Evolutionary conservation across 1,140 invertebrate species (phyloP).

Genomic region (Harpegnathos saltator): DNA sequence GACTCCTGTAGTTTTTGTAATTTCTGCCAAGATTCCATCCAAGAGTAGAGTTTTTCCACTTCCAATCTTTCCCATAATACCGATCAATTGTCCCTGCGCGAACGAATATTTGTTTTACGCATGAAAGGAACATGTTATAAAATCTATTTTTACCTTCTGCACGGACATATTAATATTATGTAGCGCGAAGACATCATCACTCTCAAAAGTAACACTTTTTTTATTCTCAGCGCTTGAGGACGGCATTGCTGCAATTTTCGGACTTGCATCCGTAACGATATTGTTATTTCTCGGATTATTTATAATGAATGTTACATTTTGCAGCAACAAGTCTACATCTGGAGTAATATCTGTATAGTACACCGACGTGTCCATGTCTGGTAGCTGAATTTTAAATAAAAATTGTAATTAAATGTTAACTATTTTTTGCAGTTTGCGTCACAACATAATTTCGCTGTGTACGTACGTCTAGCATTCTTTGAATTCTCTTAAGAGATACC

Average conservation of each 20-base stretch:
- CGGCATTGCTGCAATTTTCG: constrained; percentile 52
- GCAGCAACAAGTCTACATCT: constrained; percentile 83
- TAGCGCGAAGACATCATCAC: constrained; percentile 83
- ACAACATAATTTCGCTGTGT: constrained; percentile 10
- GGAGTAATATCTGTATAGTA: constrained; percentile 82
- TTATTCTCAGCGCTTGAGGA: constrained; percentile 69
- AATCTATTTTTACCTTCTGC: constrained; percentile 83
- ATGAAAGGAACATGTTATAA: constrained; percentile 3
- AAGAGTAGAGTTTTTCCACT: constrained; percentile 93
- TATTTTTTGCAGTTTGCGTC: not conserved
- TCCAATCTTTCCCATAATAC: constrained; percentile 90
- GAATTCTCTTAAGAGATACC: constrained; percentile 94
- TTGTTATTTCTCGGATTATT: constrained; percentile 25
- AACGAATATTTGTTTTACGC: constrained; percentile 40
- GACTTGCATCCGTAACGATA: constrained; percentile 13
- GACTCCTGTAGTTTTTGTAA: constrained; percentile 88
- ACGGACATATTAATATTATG: constrained; percentile 87
- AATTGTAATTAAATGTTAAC: not conserved
- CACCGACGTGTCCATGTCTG: constrained; percentile 87
- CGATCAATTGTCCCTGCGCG: constrained; percentile 88
- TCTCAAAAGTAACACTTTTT: constrained; percentile 76
- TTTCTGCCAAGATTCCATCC: constrained; percentile 91
- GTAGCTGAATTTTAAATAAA: constrained; percentile 85
- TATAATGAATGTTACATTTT: constrained; percentile 84
- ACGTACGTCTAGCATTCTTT: constrained; percentile 90